Evolutionary conservation across 2,888 invertebrate genomes (phyloP).

Genomic region (Netelia fuscicornis): DNA sequence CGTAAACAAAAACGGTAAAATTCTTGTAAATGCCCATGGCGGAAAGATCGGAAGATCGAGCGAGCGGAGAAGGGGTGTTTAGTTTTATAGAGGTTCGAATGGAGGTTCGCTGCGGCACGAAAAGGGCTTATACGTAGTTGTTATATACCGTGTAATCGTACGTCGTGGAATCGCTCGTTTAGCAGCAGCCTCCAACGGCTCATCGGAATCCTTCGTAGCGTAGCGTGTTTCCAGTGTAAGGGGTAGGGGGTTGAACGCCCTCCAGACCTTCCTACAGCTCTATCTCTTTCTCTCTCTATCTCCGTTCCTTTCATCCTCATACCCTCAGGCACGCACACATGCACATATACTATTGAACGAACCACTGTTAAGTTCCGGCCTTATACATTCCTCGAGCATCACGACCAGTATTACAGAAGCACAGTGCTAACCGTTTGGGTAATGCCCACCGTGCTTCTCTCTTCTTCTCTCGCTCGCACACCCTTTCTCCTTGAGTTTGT

Average conservation of each 20-base stretch:
- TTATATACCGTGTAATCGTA: slow-evolving; percentile 29
- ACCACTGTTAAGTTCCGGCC: slow-evolving; percentile 23
- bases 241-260: slow-evolving; percentile 7
- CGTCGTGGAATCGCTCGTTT: slow-evolving; percentile 18
- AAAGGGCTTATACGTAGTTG: slow-evolving; percentile 15
- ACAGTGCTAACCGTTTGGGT: neutral
- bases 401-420: slow-evolving; percentile 12
- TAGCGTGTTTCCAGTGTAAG: neutral
- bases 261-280: slow-evolving; percentile 4
- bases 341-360: neutral
- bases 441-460: neutral
- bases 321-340: too few relatives aligned
- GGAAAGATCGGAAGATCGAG: slow-evolving; percentile 21
- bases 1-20: neutral
- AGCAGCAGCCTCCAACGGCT: slow-evolving; percentile 5
- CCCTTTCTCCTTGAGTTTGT: slow-evolving; percentile 35
- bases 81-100: slow-evolving; percentile 9
- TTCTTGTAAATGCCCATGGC: slow-evolving; percentile 32
- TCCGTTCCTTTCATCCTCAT: slow-evolving; percentile 46
- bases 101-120: neutral
- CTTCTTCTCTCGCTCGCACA: neutral
- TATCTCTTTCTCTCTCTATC: slow-evolving; percentile 21
- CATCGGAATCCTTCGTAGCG: slow-evolving; percentile 29
- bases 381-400: slow-evolving; percentile 27
- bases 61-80: neutral